These are phyloP conservation scores for Columba livia DNA, from an alignment of 2,113 vertebrate species.

Conservation along the genomic window DNA sequence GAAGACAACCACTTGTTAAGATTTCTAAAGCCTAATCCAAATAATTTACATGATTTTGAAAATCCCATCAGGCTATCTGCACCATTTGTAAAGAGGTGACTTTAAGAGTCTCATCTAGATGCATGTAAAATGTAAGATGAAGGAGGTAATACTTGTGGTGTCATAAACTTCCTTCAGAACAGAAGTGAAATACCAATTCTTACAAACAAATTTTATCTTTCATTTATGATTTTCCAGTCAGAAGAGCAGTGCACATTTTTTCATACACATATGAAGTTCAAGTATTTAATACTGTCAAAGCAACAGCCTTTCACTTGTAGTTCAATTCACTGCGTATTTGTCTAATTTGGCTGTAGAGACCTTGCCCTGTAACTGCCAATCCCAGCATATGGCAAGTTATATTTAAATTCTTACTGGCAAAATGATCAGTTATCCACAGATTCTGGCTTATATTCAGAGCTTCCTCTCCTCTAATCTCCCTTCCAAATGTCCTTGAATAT, in stretches of 20 bases:
- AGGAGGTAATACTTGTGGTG: neutral
- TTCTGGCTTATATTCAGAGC: neutral
- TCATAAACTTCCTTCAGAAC: neutral
- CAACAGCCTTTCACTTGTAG: neutral
- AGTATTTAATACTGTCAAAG: neutral
- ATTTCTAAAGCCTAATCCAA: neutral
- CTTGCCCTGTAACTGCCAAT: neutral
- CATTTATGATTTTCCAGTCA: neutral
- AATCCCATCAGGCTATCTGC: neutral
- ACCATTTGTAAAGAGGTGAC: neutral
- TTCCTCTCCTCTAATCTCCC: neutral
- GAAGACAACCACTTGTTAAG: neutral
- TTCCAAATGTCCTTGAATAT: neutral
- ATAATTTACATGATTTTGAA: neutral
- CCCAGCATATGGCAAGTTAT: neutral
- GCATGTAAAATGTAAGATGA: neutral
- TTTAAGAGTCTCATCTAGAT: neutral
- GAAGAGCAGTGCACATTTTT: neutral
- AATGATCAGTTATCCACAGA: neutral
- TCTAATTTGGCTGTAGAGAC: neutral
- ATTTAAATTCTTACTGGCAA: slow-evolving; percentile 26
- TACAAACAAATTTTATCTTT: neutral
- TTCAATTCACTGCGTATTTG: neutral
- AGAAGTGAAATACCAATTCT: neutral
- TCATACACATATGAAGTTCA: neutral